Percentiles rank a stretch among this genome's conserved stretches.
phyloP scores from a whole-genome alignment of 1,140 invertebrate species.

The Caenorhabditis elegans region DNA sequence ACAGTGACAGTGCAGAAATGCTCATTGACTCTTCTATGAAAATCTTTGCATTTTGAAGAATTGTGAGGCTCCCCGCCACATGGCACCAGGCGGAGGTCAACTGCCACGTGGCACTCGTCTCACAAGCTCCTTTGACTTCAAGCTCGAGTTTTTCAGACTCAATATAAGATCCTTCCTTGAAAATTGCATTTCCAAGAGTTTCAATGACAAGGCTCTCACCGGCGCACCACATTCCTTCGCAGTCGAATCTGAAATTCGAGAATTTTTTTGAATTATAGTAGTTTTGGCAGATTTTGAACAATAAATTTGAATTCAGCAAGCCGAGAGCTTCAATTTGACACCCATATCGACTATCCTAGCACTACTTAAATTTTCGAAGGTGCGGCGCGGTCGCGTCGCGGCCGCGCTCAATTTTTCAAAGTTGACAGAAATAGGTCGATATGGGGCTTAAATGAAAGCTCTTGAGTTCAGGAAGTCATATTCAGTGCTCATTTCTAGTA shows the following conservation, averaged over 20 bases:
- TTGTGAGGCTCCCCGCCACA: neutral
- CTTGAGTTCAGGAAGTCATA: no score
- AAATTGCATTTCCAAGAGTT: neutral
- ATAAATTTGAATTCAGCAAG: neutral
- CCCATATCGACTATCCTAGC: no score
- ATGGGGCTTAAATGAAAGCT: no score
- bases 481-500: no score
- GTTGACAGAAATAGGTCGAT: no score
- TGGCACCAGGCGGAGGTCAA: constrained; percentile 1
- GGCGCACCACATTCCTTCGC: constrained; percentile 37
- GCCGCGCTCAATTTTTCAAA: neutral
- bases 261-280: neutral
- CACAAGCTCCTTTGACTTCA: neutral
- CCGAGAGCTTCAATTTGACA: no score
- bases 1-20: neutral
- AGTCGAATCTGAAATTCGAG: neutral
- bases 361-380: no score
- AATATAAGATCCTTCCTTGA: constrained; percentile 8
- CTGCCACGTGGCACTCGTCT: constrained; percentile 26
- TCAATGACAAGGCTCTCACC: constrained; percentile 5
- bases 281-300: no score
- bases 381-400: no score
- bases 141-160: constrained; percentile 34
- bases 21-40: constrained; percentile 28
- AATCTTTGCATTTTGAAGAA: neutral